Evolutionary conservation across 2,113 vertebrate species (phyloP).

Genomic region (Sapajus apella): DNA sequence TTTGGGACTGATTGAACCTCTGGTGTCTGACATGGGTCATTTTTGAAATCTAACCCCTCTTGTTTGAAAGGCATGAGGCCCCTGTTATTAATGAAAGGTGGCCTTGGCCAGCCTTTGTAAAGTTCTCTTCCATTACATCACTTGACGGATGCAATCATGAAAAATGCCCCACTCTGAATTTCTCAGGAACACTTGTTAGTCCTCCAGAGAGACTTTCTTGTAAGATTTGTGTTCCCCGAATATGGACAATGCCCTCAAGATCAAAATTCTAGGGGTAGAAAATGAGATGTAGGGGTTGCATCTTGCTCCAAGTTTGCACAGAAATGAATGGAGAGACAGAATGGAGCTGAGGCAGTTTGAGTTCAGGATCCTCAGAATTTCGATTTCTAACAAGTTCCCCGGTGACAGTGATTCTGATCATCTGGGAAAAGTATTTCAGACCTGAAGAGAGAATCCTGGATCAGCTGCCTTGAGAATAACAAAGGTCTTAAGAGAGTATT

Average conservation of each 20-base stretch:
- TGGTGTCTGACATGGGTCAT: not conserved
- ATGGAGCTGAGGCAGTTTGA: not conserved
- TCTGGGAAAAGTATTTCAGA: not conserved
- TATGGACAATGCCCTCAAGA: not conserved
- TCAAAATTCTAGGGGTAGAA: not conserved
- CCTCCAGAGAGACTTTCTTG: not conserved
- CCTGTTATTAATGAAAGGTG: not conserved
- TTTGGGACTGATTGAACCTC: not conserved
- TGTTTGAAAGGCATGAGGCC: not conserved
- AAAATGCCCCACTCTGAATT: slow-evolving; percentile 19
- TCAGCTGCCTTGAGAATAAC: not conserved
- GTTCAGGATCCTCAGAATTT: not conserved
- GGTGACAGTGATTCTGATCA: fast-evolving
- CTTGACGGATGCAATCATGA: not conserved
- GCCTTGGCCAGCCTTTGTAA: not conserved
- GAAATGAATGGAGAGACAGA: not conserved
- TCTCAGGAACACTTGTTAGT: not conserved
- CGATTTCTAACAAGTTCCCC: fast-evolving
- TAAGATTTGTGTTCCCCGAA: not conserved
- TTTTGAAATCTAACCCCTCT: not conserved
- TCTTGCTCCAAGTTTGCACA: not conserved
- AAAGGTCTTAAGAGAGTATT: not conserved
- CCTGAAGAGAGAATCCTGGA: not conserved
- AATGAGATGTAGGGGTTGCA: not conserved
- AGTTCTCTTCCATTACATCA: not conserved